A percentile compares a stretch with the other conserved stretches of the same genome.
These are phyloP conservation scores for Aphis craccivora DNA, from an alignment of 1,140 invertebrate species.

Conservation along the genomic window DNA sequence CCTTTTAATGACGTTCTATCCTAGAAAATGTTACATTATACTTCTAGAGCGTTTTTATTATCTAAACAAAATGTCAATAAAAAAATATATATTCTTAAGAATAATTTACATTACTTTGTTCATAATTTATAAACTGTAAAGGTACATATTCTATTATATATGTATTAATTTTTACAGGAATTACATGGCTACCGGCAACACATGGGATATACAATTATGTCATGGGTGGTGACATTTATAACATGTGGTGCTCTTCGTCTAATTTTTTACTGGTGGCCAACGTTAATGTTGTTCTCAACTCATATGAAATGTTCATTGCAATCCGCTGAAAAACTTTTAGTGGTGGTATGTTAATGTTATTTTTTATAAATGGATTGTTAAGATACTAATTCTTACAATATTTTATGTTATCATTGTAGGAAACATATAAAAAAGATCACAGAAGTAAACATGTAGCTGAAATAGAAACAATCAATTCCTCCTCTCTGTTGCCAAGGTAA, in stretches of 20 bases:
- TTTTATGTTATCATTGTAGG: slow-evolving; percentile 46
- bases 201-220: slow-evolving; percentile 66
- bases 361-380: background rate
- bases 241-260: slow-evolving; percentile 79
- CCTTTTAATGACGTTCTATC: background rate
- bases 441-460: slow-evolving; percentile 55
- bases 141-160: background rate
- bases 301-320: slow-evolving; percentile 74
- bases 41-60: background rate
- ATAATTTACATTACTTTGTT: background rate
- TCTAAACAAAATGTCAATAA: background rate
- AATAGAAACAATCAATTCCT: slow-evolving; percentile 39
- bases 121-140: background rate
- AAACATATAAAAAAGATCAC: slow-evolving; percentile 55
- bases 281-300: slow-evolving; percentile 77
- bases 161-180: slow-evolving; percentile 65
- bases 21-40: background rate
- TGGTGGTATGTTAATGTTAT: slow-evolving; percentile 71
- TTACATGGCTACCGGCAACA: slow-evolving; percentile 73
- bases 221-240: slow-evolving; percentile 72
- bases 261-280: slow-evolving; percentile 87
- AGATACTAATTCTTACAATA: background rate
- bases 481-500: slow-evolving; percentile 40
- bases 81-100: background rate
- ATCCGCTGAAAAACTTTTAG: slow-evolving; percentile 78